Base-by-base conservation (phyloP, 2,888 invertebrate species). In the Phengaris arion region DNA sequence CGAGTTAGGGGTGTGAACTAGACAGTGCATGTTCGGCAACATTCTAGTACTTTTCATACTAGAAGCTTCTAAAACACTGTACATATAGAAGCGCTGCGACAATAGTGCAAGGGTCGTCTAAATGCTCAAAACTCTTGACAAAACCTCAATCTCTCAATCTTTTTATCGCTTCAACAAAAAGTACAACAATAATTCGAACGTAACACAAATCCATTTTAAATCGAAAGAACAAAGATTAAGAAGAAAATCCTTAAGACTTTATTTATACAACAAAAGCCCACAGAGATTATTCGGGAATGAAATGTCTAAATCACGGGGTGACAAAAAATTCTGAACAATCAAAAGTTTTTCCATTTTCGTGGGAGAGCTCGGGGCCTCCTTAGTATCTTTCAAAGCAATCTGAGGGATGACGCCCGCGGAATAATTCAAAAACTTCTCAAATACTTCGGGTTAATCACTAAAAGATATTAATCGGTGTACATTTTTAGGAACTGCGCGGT, bases 281-380 rank as follows among this genome's bases (percentile, higher is more conserved):
- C 55, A 55, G 74, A 55, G 75, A 75, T 55, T 69, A 69, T 75
- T 75, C 55, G 75, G 69, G 75, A 75, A 75, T 75, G 69, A 69
- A 75, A 75, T 75, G 75, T 75, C 85, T 85, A 85, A 90, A 88
- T 88, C 86, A 89, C 84, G 84, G 84, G 84, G 86, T 88, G 87
- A 89, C 89, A 87, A 89, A 89, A 88, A 90, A 86, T 77, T 82
- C 80, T 82, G 81, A 83, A 87, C 90, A 91, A 88, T 90, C 90
- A 90, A 91, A 92, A 81, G 88, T 91, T 91, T 92, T 92, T 91
- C 91, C 92, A 91, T 92, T 92, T 90, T 86, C 89, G 81, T 80
- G 82, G 87, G 87, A 79, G 80, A 80, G 76, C 76, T 74, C 78
- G 77, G 76, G 75, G 81, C 81, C 81, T 80, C 80, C 79, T 75